Base-by-base conservation (phyloP, 2,113 vertebrate genomes). In the Xiphorhynchus elegans region DNA sequence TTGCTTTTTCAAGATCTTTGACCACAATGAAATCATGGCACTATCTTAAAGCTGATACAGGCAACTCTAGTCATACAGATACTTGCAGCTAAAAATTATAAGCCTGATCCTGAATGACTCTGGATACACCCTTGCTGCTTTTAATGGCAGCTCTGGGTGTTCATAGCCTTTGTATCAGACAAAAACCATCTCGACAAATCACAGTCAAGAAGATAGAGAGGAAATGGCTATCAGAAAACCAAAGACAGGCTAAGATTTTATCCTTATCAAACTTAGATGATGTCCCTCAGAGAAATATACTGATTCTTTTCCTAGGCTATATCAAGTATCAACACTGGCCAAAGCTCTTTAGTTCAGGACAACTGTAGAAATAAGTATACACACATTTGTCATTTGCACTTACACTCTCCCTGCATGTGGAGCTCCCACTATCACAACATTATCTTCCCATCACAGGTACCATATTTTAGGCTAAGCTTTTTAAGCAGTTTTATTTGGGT, bases 221-320 rank as follows among this genome's bases (percentile, higher is more conserved):
- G 74, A 94, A 94, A 93, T 46, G 62, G 77, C 77, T 95, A 87
- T 95, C 91, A 94, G 74, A 85, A 92, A 79, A 96, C 58, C 75
- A 94, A 84, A 92, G 91, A 49, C 53, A 89, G 56, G 16, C 21
- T 63, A 46, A 77, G 84, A 89, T 90, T 84, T 97, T 90, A 92
- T 92, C 80, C 33, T 86, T 89, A 68, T 75, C 81, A 56, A 46
- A 67, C 46, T 17, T 46, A 89, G 77, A 75, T 94, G 70, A 73
- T 67, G 40, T 85, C 40, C 35, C 70, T 90, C 46, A 66, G 58
- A 91, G 81, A 46, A 94, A 87, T 55, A 33, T 7, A 79, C 18
- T 1, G 4, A 64, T 92, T 84, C 40, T 82, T 84, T 93, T 93
- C 76, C 59, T 33, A 75, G 64, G 33, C 44, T 89, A 2, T 42